phyloP scores from a whole-genome alignment of 2,113 vertebrate species.

The Hemichromis elongatus region DNA sequence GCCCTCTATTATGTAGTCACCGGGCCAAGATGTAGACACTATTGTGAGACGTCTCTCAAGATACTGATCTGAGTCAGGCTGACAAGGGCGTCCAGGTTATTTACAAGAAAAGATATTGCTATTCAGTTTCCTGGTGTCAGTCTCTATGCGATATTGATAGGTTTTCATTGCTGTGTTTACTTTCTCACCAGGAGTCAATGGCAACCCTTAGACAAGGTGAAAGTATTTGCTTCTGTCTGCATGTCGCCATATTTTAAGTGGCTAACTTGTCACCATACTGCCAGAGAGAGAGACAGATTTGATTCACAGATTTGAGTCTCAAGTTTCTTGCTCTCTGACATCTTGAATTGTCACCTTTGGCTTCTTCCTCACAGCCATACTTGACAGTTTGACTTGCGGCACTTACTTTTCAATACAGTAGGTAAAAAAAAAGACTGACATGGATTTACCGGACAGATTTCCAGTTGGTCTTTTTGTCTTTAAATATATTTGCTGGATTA shows the following conservation, averaged over 20 bases:
- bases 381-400: neutral
- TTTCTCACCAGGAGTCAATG: conserved; percentile 35
- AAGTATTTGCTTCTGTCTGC: conserved; percentile 15
- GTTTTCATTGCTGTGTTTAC: conserved; percentile 27
- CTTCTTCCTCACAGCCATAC: neutral
- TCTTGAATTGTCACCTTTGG: neutral
- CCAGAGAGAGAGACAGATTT: neutral
- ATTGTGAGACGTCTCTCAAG: conserved; percentile 37
- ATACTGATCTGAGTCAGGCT: conserved; percentile 33
- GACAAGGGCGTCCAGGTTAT: conserved; percentile 49
- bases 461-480: neutral
- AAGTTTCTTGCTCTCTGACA: neutral
- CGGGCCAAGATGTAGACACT: conserved; percentile 13
- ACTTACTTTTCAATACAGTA: neutral
- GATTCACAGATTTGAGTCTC: neutral
- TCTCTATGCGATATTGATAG: conserved; percentile 21
- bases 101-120: conserved; percentile 45
- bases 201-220: conserved; percentile 10
- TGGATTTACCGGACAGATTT: neutral
- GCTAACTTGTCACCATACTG: conserved; percentile 3
- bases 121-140: conserved; percentile 27
- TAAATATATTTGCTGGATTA: neutral
- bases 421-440: neutral
- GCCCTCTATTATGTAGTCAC: conserved; percentile 44
- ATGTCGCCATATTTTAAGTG: neutral